Conservation (phyloP, 2,113 vertebrate genomes). For the Abramis brama region DNA sequence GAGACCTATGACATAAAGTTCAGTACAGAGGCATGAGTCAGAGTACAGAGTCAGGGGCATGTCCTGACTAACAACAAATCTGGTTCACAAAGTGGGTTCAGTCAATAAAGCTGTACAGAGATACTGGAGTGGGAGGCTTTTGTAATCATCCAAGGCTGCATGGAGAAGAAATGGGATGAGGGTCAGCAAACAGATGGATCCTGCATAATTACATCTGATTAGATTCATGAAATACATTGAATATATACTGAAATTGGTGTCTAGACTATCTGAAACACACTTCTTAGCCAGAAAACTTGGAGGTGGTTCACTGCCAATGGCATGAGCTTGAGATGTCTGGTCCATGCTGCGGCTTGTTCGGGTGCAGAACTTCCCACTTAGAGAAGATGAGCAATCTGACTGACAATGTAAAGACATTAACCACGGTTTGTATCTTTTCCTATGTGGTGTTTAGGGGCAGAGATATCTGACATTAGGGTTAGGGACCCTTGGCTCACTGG, state of each 20-base stretch:
- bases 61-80: conserved; percentile 5
- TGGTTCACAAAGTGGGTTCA: background rate
- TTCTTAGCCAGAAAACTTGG: too few relatives aligned
- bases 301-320: too few relatives aligned
- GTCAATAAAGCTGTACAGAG: background rate
- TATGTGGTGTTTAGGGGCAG: too few relatives aligned
- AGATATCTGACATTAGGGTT: too few relatives aligned
- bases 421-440: too few relatives aligned
- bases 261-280: too few relatives aligned
- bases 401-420: too few relatives aligned
- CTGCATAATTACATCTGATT: background rate
- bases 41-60: background rate
- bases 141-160: background rate
- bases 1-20: background rate
- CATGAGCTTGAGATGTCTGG: too few relatives aligned
- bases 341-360: too few relatives aligned
- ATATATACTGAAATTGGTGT: background rate
- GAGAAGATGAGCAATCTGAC: too few relatives aligned
- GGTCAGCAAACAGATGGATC: background rate
- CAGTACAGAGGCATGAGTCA: background rate
- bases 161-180: background rate
- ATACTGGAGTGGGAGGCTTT: background rate
- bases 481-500: too few relatives aligned
- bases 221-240: background rate
- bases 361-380: too few relatives aligned